Evolutionary conservation across 2,113 vertebrate species (phyloP).

Genomic region (Talpa occidentalis): DNA sequence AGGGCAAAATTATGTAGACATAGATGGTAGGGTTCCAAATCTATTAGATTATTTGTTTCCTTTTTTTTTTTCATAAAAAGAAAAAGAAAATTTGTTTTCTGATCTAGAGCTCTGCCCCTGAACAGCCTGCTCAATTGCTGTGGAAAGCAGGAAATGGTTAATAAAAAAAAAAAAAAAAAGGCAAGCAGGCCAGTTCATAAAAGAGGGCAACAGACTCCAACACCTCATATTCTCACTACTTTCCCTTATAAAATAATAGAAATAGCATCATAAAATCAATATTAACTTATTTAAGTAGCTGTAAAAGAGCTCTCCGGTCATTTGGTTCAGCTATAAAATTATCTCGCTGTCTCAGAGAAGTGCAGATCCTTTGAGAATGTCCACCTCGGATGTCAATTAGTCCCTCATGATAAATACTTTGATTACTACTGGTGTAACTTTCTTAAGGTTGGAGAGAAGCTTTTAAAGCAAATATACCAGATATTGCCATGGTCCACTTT

Average conservation of each 20-base stretch:
- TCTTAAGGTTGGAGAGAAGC: not conserved
- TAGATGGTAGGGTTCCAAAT: slow-evolving; percentile 11
- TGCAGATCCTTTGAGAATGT: slow-evolving; percentile 45
- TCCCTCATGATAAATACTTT: slow-evolving; percentile 22
- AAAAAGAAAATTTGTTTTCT: slow-evolving; percentile 57
- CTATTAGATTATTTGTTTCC: slow-evolving; percentile 11
- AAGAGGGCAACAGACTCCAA: slow-evolving; percentile 76
- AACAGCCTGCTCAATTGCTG: slow-evolving; percentile 51
- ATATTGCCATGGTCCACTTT: not conserved
- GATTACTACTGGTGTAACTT: slow-evolving; percentile 11
- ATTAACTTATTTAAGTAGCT: slow-evolving; percentile 82
- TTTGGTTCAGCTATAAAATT: slow-evolving; percentile 75
- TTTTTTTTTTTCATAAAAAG: not conserved
- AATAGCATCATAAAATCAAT: slow-evolving; percentile 81
- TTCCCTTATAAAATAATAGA: slow-evolving; percentile 82
- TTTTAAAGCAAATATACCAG: slow-evolving; percentile 52
- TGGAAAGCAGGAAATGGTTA: slow-evolving; percentile 80
- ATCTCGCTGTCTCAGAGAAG: slow-evolving; percentile 66
- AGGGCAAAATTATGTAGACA: slow-evolving; percentile 41
- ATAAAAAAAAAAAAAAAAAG: slow-evolving; percentile 56
- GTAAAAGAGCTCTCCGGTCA: slow-evolving; percentile 78
- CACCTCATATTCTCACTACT: slow-evolving; percentile 83
- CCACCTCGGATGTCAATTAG: slow-evolving; percentile 19
- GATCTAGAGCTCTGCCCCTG: not conserved
- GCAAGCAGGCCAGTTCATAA: slow-evolving; percentile 76